Percentiles rank a stretch among this genome's conserved stretches.
These are phyloP conservation scores for Euschistus heros DNA, from an alignment of 1,140 invertebrate genomes.

Conservation along the genomic window DNA sequence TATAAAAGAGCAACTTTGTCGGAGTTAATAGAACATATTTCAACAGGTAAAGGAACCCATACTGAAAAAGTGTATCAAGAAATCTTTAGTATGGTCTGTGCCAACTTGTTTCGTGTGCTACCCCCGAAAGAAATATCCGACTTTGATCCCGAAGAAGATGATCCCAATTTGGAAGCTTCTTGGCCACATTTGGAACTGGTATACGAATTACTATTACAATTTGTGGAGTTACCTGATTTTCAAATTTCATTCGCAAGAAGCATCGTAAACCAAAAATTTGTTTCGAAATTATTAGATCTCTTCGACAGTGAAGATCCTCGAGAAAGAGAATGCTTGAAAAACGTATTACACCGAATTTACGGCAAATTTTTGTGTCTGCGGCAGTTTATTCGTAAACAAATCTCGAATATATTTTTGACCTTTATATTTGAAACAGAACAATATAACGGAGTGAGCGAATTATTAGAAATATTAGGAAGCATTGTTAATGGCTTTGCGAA, in stretches of 20 bases:
- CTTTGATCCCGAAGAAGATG: constrained; percentile 99
- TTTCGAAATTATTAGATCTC: constrained; percentile 79
- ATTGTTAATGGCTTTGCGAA: constrained; percentile 98
- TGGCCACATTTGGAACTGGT: constrained; percentile 93
- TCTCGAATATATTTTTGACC: constrained; percentile 96
- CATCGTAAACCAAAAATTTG: constrained; percentile 97
- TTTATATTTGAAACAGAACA: constrained; percentile 99
- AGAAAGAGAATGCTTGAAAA: constrained; percentile 97
- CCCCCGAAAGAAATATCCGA: constrained; percentile 97
- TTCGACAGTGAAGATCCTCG: constrained; percentile 98
- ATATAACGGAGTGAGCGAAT: constrained; percentile 96
- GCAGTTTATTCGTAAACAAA: constrained; percentile 98
- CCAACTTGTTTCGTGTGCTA: constrained; percentile 93
- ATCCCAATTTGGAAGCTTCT: constrained; percentile 92
- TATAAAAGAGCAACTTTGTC: background rate
- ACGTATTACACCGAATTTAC: constrained; percentile 96
- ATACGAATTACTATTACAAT: constrained; percentile 93
- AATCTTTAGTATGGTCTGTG: constrained; percentile 54
- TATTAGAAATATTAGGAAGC: constrained; percentile 96
- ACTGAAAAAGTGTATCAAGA: constrained; percentile 5
- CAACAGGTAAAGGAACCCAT: background rate
- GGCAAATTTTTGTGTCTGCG: constrained; percentile 95
- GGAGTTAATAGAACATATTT: background rate
- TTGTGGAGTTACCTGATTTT: constrained; percentile 93
- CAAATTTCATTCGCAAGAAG: constrained; percentile 92